Conservation (phyloP, 2,888 invertebrate genomes). For the Corythucha ciliata region DNA sequence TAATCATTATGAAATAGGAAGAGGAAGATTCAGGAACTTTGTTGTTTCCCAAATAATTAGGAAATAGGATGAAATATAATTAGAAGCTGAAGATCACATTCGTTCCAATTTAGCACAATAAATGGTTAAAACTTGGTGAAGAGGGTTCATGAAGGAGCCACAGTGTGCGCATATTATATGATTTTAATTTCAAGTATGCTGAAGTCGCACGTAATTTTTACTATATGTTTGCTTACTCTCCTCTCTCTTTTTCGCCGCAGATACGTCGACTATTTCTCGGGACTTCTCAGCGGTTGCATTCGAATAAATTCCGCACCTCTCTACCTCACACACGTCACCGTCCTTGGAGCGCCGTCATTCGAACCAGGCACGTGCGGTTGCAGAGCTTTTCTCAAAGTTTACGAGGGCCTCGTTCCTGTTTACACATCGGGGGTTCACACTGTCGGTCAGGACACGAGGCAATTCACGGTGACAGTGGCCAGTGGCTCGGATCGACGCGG, state of each 20-base stretch:
- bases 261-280: conserved; percentile 87
- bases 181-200: no score
- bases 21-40: no score
- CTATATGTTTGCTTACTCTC: no score
- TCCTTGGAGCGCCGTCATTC: conserved; percentile 73
- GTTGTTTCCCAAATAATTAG: no score
- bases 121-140: no score
- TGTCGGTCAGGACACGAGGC: conserved; percentile 54
- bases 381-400: conserved; percentile 71
- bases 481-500: conserved; percentile 52
- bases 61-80: no score
- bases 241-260: conserved; percentile 53
- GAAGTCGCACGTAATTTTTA: no score
- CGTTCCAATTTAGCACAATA: no score
- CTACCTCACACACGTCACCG: conserved; percentile 75
- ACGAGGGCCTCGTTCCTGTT: conserved; percentile 82
- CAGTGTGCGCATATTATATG: no score
- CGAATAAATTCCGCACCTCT: conserved; percentile 79
- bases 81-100: no score
- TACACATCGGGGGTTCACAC: conserved; percentile 76
- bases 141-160: no score
- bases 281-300: conserved; percentile 77
- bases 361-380: conserved; percentile 44
- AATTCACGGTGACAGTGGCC: conserved; percentile 60
- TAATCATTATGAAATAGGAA: no score